Percentiles rank a stretch among this genome's conserved stretches.
Evolutionary conservation across 2,113 vertebrate species (phyloP).

Genomic region (Hylia prasina): DNA sequence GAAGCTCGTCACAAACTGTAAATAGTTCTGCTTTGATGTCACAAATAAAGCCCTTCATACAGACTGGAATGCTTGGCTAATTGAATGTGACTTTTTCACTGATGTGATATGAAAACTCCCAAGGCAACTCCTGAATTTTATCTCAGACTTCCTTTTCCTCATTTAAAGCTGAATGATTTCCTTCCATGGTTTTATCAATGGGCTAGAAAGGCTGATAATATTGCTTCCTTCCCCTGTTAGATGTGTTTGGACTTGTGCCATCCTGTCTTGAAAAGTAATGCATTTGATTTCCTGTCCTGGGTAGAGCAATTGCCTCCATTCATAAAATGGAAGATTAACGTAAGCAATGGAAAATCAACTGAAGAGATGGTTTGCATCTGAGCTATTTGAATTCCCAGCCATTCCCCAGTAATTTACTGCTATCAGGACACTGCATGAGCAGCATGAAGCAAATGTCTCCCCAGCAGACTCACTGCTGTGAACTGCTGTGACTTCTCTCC

Average conservation of each 20-base stretch:
- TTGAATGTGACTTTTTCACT: slow-evolving; percentile 44
- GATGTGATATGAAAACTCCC: slow-evolving; percentile 57
- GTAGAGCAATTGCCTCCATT: slow-evolving; percentile 20
- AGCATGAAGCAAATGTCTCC: not conserved
- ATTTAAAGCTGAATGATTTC: slow-evolving; percentile 74
- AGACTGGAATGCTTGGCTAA: slow-evolving; percentile 32
- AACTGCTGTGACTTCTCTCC: not conserved
- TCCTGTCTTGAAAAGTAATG: slow-evolving; percentile 60
- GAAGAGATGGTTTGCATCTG: not conserved
- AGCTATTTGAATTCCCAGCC: not conserved
- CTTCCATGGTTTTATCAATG: slow-evolving; percentile 72
- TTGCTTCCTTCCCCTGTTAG: slow-evolving; percentile 72
- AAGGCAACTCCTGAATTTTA: slow-evolving; percentile 61
- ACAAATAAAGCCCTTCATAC: slow-evolving; percentile 29
- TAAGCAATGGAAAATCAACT: not conserved
- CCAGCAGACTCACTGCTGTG: not conserved
- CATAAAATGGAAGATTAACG: not conserved
- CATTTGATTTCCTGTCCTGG: slow-evolving; percentile 52
- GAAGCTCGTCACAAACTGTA: slow-evolving; percentile 11
- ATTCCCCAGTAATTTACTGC: not conserved
- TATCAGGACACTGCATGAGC: not conserved
- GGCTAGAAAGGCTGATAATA: slow-evolving; percentile 68
- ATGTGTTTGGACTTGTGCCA: slow-evolving; percentile 68
- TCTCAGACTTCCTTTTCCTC: slow-evolving; percentile 70
- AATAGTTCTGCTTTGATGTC: slow-evolving; percentile 36